Percentiles rank a stretch among this genome's conserved stretches.
phyloP scores from a whole-genome alignment of 2,797 vertebrate genomes.

The Argentina silus region DNA sequence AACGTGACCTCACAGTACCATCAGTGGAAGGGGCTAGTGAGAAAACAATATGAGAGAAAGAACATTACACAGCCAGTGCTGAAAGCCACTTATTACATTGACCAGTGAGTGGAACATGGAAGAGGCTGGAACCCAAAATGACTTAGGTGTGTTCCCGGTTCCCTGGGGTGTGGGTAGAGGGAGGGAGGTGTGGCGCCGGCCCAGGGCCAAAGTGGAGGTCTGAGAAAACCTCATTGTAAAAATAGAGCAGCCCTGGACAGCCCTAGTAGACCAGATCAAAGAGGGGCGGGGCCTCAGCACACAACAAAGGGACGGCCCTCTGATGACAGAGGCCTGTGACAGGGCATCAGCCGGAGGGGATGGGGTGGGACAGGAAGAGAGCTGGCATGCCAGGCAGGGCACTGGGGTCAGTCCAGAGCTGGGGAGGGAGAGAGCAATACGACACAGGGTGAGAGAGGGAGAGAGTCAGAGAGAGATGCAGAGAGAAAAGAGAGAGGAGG shows the following conservation, averaged over 20 bases:
- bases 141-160: slow-evolving; percentile 70
- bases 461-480: slow-evolving; percentile 4
- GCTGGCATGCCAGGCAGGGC: slow-evolving; percentile 15
- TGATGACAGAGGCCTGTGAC: slow-evolving; percentile 55
- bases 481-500: slow-evolving; percentile 1
- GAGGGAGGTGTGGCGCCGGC: slow-evolving; percentile 49
- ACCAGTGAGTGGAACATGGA: slow-evolving; percentile 57
- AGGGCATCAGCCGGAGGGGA: slow-evolving; percentile 20
- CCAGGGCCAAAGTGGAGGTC: slow-evolving; percentile 68
- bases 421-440: neutral
- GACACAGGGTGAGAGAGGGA: slow-evolving; percentile 22
- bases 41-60: slow-evolving; percentile 32
- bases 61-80: slow-evolving; percentile 51
- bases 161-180: slow-evolving; percentile 61
- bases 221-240: slow-evolving; percentile 68
- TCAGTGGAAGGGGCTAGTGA: slow-evolving; percentile 34
- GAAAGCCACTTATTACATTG: slow-evolving; percentile 61
- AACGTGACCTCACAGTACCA: slow-evolving; percentile 54
- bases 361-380: slow-evolving; percentile 14
- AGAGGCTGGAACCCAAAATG: slow-evolving; percentile 63
- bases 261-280: slow-evolving; percentile 55
- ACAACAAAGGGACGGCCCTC: slow-evolving; percentile 53
- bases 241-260: slow-evolving; percentile 58
- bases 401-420: slow-evolving; percentile 35
- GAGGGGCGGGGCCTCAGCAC: slow-evolving; percentile 54